These are phyloP conservation scores for Poecilia latipinna DNA, from an alignment of 2,113 vertebrate species.

Conservation along the genomic window DNA sequence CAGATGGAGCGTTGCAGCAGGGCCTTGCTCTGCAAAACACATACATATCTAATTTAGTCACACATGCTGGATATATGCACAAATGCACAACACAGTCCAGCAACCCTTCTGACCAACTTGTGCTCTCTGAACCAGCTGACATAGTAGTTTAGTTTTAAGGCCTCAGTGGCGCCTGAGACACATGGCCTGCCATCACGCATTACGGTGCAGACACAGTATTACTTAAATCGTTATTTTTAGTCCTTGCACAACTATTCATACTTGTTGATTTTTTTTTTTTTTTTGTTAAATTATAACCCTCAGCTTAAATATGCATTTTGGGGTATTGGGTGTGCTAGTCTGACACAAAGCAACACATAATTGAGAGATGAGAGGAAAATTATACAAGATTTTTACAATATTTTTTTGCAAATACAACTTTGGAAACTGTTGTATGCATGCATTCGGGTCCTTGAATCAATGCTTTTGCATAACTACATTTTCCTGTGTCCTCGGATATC, in stretches of 20 bases:
- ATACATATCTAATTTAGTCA: not conserved
- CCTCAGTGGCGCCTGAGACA: constrained; percentile 17
- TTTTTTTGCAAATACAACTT: not conserved
- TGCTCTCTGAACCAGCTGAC: constrained; percentile 34
- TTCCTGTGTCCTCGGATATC: not conserved
- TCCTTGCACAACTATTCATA: not conserved
- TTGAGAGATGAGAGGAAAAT: not conserved
- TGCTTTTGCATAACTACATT: not conserved
- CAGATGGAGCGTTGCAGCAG: constrained; percentile 57
- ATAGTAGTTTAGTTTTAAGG: constrained; percentile 20
- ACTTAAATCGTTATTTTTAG: not conserved
- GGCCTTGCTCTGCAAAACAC: constrained; percentile 30
- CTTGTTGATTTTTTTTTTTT: not conserved
- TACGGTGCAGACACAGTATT: not conserved
- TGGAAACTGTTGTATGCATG: not conserved
- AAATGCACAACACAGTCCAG: constrained; percentile 32
- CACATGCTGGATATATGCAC: constrained; percentile 2
- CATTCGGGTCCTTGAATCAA: not conserved
- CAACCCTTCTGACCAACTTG: constrained; percentile 26
- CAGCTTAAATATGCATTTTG: not conserved
- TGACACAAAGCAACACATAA: not conserved
- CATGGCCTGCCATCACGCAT: constrained; percentile 51
- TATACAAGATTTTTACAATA: not conserved
- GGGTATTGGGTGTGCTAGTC: no score
- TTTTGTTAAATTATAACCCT: not conserved